Conservation (phyloP, 2,888 invertebrate species). For the Sarcophaga subvicina region DNA sequence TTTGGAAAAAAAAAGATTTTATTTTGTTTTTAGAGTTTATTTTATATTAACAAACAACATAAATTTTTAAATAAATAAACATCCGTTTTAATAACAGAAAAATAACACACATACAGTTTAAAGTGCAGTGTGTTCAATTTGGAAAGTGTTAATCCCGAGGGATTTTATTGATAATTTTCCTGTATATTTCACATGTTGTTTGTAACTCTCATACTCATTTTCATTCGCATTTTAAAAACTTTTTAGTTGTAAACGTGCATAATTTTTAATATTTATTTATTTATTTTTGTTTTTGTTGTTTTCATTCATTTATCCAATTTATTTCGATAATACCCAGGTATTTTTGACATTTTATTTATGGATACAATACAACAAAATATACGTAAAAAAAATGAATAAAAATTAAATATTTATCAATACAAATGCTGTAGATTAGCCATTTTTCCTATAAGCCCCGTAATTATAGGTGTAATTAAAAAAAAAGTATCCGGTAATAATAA, state of each 20-base stretch:
- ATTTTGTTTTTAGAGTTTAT: too few relatives aligned
- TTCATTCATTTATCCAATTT: background rate
- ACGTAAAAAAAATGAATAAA: background rate
- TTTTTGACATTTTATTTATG: constrained; percentile 32
- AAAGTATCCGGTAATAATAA: constrained; percentile 17
- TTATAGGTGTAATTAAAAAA: constrained; percentile 52
- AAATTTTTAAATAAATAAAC: background rate
- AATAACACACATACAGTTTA: background rate
- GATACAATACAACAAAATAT: constrained; percentile 44
- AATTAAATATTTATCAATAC: constrained; percentile 56
- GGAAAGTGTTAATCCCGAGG: constrained; percentile 35
- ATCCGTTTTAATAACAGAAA: background rate
- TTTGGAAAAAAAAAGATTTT: too few relatives aligned
- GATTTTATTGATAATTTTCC: constrained; percentile 27
- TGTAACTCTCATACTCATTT: background rate
- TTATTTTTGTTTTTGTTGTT: background rate
- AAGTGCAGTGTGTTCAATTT: background rate
- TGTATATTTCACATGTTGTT: background rate
- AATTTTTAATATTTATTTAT: constrained; percentile 31
- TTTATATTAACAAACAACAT: too few relatives aligned
- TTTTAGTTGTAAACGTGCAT: background rate
- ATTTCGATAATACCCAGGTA: background rate
- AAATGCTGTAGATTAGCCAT: constrained; percentile 44
- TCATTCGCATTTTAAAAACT: background rate
- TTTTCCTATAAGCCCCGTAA: constrained; percentile 52